These are phyloP conservation scores for Cyclargus thomasi DNA, from an alignment of 1,140 invertebrate genomes.

Conservation along the genomic window DNA sequence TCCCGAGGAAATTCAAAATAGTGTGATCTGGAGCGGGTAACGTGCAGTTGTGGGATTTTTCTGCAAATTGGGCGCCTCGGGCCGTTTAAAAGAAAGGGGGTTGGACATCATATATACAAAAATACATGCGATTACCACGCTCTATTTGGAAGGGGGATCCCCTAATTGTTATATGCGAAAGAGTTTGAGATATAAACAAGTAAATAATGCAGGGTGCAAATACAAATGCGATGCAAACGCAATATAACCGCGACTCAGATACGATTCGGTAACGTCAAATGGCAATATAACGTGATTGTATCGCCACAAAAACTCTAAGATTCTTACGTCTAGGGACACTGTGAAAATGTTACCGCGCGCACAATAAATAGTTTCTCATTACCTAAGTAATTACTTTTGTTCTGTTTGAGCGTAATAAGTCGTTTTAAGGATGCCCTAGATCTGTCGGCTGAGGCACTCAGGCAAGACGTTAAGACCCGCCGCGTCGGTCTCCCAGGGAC, in stretches of 20 bases:
- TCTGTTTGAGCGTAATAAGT: neutral
- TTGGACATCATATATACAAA: constrained; percentile 39
- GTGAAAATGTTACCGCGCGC: too few relatives aligned
- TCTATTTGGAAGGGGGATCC: constrained; percentile 52
- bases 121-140: constrained; percentile 46
- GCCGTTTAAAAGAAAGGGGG: constrained; percentile 59
- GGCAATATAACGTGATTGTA: too few relatives aligned
- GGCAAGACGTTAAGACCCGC: neutral
- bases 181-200: neutral
- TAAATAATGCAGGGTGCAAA: neutral
- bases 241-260: too few relatives aligned
- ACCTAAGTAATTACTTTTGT: neutral
- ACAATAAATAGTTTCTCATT: neutral
- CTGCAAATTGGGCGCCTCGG: constrained; percentile 69
- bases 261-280: too few relatives aligned
- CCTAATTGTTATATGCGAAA: constrained; percentile 3
- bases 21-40: constrained; percentile 66
- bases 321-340: neutral
- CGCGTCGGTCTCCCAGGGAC: neutral
- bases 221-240: too few relatives aligned
- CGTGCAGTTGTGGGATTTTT: constrained; percentile 67
- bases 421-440: neutral
- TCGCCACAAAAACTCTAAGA: too few relatives aligned
- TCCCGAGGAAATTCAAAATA: constrained; percentile 71
- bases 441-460: neutral